Conservation (phyloP, 2,888 invertebrate genomes). For the Sericinus montela region DNA sequence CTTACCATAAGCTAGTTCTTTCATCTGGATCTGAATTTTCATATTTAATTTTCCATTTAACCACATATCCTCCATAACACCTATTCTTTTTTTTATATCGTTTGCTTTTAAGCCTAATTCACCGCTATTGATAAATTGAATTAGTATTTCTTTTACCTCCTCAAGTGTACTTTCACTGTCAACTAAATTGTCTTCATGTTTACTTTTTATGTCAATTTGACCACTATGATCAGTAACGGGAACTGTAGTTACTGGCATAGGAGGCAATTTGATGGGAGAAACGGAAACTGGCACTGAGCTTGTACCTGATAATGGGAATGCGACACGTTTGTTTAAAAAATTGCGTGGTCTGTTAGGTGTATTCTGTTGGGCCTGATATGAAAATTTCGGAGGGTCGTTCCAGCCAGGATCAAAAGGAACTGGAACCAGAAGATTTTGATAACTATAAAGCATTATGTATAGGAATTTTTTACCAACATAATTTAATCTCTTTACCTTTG, state of each 20-base stretch:
- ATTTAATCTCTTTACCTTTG: slow-evolving; percentile 33
- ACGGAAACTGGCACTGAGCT: slow-evolving; percentile 29
- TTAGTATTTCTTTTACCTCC: slow-evolving; percentile 54
- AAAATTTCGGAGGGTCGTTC: slow-evolving; percentile 78
- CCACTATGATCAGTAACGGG: slow-evolving; percentile 24
- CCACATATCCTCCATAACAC: slow-evolving; percentile 80
- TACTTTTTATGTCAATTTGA: slow-evolving; percentile 19
- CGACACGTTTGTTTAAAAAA: slow-evolving; percentile 75
- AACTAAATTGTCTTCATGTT: slow-evolving; percentile 30
- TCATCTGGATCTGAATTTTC: slow-evolving; percentile 66
- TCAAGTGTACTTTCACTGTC: slow-evolving; percentile 48
- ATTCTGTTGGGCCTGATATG: slow-evolving; percentile 59
- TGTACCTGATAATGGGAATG: slow-evolving; percentile 62
- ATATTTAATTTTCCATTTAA: slow-evolving; percentile 71
- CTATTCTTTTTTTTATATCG: slow-evolving; percentile 76
- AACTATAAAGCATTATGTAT: neutral
- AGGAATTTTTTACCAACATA: neutral
- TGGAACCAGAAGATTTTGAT: slow-evolving; percentile 30
- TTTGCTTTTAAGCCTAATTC: slow-evolving; percentile 65
- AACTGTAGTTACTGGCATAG: slow-evolving; percentile 38
- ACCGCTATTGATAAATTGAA: slow-evolving; percentile 46
- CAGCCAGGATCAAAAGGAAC: slow-evolving; percentile 75
- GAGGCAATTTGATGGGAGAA: slow-evolving; percentile 42
- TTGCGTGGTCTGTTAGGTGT: slow-evolving; percentile 64
- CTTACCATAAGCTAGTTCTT: slow-evolving; percentile 76